Base-by-base conservation (phyloP, 2,888 invertebrate genomes). In the Eristalis intricaria region DNA sequence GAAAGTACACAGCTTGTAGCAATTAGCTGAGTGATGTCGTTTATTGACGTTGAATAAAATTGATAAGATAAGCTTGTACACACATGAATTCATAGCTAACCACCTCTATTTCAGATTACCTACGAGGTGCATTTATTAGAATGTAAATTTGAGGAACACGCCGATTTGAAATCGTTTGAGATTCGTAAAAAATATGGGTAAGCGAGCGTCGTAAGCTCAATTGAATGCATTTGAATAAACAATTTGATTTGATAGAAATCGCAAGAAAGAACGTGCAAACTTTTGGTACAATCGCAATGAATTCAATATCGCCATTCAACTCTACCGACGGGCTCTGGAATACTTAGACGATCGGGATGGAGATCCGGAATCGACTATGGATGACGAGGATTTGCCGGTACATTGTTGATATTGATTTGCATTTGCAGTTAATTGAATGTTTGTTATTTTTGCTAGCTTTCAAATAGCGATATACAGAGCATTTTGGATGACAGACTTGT, bases 251-350 rank as follows among this genome's bases (percentile, higher is more conserved):
- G 13, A 19, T 26, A 96, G 96, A 15, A 95, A 96, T 90, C 94
- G 94, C 82, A 97, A 97, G 91, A 95, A 97, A 84, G 96, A 97
- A 90, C 95, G 97, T 76, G 99, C 98, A 7, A 98, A 98, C 93
- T 97, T 97, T 95, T 97, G 97, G 96, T 98, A 97, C 91, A 95
- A 95, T 26, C 95, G 98, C 66, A 95, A 96, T 29, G 98, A 98
- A 90, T 95, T 96, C 74, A 95, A 95, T 40, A 94, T 96, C 26
- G 97, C 98, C 1, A 96, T 98, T 78, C 97, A 97, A 90, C 95
- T 97, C 90, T 99, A 99, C 92, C 94, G 97, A 90, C 95, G 97
- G 88, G 97, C 98, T 0, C 93, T 98, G 15, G 96, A 97, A 91
- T 97, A 96, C 90, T 94, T 98, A 61, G 96, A 97, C 90, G 96